Conservation (phyloP, 2,888 invertebrate species). For the Andricus curvator region DNA sequence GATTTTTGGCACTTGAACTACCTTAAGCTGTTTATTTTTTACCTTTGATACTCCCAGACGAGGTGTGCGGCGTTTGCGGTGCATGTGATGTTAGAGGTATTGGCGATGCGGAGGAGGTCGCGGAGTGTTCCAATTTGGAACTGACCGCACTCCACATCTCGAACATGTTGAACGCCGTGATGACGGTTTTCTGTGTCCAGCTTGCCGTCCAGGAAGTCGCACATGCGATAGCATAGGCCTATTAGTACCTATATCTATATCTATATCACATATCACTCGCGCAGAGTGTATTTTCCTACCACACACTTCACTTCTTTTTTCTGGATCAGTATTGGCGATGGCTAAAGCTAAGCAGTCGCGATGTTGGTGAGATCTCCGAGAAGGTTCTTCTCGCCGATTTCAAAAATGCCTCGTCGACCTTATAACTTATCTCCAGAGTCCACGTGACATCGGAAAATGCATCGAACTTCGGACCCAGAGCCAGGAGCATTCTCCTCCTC, state of each 20-base stretch:
- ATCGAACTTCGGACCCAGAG: background rate
- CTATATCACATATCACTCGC: constrained; percentile 48
- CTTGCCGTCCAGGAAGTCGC: constrained; percentile 44
- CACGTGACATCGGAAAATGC: constrained; percentile 22
- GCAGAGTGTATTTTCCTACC: background rate
- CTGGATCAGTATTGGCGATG: background rate
- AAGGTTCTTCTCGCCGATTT: background rate
- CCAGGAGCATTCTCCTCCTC: background rate
- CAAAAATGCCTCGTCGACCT: background rate
- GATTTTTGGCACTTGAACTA: no score
- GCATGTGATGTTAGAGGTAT: constrained; percentile 78
- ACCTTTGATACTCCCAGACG: constrained; percentile 92
- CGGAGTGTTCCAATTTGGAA: constrained; percentile 84
- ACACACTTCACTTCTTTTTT: background rate
- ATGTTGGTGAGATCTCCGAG: constrained; percentile 5
- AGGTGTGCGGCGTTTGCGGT: constrained; percentile 88
- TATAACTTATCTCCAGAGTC: constrained; percentile 19
- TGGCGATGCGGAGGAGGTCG: constrained; percentile 76
- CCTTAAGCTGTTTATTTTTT: constrained; percentile 78
- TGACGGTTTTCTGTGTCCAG: constrained; percentile 63
- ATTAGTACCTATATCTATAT: no score
- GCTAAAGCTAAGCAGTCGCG: constrained; percentile 18
- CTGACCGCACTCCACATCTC: constrained; percentile 91
- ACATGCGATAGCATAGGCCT: constrained; percentile 43
- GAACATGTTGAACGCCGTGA: constrained; percentile 84